These are phyloP conservation scores for Thaleichthys pacificus DNA, from an alignment of 2,797 vertebrate species.

Conservation along the genomic window DNA sequence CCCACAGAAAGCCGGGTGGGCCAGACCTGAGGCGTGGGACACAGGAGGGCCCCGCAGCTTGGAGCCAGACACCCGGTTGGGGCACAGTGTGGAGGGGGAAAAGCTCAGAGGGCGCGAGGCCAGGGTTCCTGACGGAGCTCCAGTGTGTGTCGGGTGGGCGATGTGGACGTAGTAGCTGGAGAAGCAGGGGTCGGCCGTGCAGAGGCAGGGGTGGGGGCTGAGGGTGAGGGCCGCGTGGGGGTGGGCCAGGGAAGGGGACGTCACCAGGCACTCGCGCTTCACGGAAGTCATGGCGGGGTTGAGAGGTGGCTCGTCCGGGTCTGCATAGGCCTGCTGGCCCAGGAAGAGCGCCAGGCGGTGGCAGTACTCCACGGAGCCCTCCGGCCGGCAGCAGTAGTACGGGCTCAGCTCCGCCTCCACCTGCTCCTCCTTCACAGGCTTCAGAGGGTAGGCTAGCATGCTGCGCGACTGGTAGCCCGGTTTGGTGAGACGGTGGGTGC, in stretches of 20 bases:
- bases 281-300: slow-evolving; percentile 77
- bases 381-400: slow-evolving; percentile 78
- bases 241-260: slow-evolving; percentile 81
- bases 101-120: slow-evolving; percentile 77
- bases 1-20: slow-evolving; percentile 86
- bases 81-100: slow-evolving; percentile 71
- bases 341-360: slow-evolving; percentile 91
- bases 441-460: slow-evolving; percentile 75
- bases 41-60: slow-evolving; percentile 77
- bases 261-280: slow-evolving; percentile 86
- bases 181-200: slow-evolving; percentile 76
- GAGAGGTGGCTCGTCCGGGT: slow-evolving; percentile 78
- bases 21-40: slow-evolving; percentile 77
- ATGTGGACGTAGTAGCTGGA: slow-evolving; percentile 81
- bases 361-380: slow-evolving; percentile 83
- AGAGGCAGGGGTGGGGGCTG: slow-evolving; percentile 78
- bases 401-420: slow-evolving; percentile 78
- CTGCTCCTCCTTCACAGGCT: slow-evolving; percentile 79
- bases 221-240: slow-evolving; percentile 66
- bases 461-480: slow-evolving; percentile 74
- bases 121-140: slow-evolving; percentile 69
- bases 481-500: slow-evolving; percentile 67
- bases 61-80: slow-evolving; percentile 64
- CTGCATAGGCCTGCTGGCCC: slow-evolving; percentile 85
- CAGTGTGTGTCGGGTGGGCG: slow-evolving; percentile 72